Percentiles rank a stretch among this genome's conserved stretches.
Evolutionary conservation across 2,888 invertebrate genomes (phyloP).

Genomic region (Stratiomys singularior): DNA sequence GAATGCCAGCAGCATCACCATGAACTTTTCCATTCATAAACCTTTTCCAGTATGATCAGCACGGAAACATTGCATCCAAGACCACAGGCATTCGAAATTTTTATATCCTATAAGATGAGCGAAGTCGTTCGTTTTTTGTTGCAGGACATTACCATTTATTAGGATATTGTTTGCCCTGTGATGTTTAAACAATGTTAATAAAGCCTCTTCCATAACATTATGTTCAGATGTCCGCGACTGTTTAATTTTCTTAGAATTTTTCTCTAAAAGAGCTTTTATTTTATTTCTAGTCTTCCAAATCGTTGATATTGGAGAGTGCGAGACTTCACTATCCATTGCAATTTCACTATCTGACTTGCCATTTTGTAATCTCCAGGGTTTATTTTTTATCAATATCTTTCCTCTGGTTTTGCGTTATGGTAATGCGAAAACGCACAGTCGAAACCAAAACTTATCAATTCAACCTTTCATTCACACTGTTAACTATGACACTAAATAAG

Average conservation of each 20-base stretch:
- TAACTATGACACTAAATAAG: too few relatives aligned
- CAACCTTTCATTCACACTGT: too few relatives aligned
- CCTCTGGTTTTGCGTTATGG: too few relatives aligned
- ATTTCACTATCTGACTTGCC: too few relatives aligned
- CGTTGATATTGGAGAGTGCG: neutral
- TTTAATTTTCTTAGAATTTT: conserved; percentile 11
- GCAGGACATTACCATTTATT: conserved; percentile 43
- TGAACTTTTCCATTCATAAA: conserved; percentile 55
- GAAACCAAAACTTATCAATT: too few relatives aligned
- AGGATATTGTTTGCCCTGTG: conserved; percentile 36
- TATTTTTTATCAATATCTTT: neutral
- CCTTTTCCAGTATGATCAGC: conserved; percentile 54
- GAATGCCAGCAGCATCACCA: conserved; percentile 55
- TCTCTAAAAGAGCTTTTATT: conserved; percentile 27
- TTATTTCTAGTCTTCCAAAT: neutral
- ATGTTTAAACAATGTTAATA: conserved; percentile 43
- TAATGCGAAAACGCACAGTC: too few relatives aligned
- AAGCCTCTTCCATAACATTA: conserved; percentile 24
- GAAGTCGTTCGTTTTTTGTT: conserved; percentile 44
- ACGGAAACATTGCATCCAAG: conserved; percentile 48
- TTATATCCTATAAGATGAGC: conserved; percentile 23
- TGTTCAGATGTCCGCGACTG: conserved; percentile 6
- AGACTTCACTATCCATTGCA: neutral
- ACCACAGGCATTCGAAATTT: conserved; percentile 36
- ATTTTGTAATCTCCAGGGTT: neutral